phyloP scores from a whole-genome alignment of 2,888 invertebrate genomes.

The Tridacna crocea region DNA sequence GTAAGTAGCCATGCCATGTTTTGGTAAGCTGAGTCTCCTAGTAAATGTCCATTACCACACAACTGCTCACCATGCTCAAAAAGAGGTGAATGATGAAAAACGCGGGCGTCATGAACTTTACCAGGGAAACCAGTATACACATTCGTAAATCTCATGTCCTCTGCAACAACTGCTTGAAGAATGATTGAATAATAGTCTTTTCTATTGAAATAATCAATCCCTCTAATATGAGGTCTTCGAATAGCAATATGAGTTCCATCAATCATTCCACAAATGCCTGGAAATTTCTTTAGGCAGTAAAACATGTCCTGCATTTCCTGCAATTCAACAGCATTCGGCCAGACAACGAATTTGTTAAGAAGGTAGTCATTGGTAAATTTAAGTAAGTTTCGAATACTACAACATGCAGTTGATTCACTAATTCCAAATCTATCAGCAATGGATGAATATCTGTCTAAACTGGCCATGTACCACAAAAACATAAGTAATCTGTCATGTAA shows the following conservation, averaged over 20 bases:
- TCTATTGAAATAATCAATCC: slow-evolving; percentile 32
- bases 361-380: slow-evolving; percentile 25
- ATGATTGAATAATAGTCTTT: slow-evolving; percentile 32
- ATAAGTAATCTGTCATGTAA: slow-evolving; percentile 19
- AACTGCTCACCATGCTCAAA: slow-evolving; percentile 1
- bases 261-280: slow-evolving; percentile 28
- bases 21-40: slow-evolving; percentile 45
- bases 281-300: slow-evolving; percentile 27
- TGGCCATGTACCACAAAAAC: slow-evolving; percentile 40
- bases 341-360: slow-evolving; percentile 21
- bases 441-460: slow-evolving; percentile 27
- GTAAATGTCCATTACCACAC: slow-evolving; percentile 33
- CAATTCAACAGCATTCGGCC: slow-evolving; percentile 29
- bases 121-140: slow-evolving; percentile 37
- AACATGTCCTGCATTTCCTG: slow-evolving; percentile 29
- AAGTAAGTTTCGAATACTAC: slow-evolving; percentile 26
- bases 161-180: slow-evolving; percentile 33
- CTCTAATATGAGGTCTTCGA: slow-evolving; percentile 16
- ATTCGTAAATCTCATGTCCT: slow-evolving; percentile 32
- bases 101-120: slow-evolving; percentile 38
- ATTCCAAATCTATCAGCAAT: slow-evolving; percentile 40
- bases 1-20: slow-evolving; percentile 19
- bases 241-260: slow-evolving; percentile 46
- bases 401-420: slow-evolving; percentile 31
- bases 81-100: slow-evolving; percentile 30